Conservation (phyloP, 2,797 vertebrate genomes). For the Propithecus deckenii region DNA sequence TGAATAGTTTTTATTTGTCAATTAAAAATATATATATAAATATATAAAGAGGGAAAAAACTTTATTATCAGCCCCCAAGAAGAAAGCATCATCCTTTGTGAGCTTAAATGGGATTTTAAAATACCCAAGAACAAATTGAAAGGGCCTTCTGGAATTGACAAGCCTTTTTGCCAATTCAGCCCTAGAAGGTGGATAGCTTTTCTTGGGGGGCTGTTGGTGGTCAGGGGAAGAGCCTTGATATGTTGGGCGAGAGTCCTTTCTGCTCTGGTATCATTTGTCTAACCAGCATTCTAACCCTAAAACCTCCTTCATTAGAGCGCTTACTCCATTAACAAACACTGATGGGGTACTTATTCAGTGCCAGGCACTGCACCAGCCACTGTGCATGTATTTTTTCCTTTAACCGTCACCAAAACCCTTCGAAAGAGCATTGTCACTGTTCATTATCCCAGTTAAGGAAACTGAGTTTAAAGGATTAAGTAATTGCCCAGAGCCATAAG, state of each 20-base stretch:
- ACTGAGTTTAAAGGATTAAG: background rate
- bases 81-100: background rate
- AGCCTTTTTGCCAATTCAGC: background rate
- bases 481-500: background rate
- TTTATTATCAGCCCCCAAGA: background rate
- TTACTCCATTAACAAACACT: background rate
- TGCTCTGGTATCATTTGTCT: background rate
- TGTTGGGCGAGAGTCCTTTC: background rate
- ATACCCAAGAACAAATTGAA: background rate
- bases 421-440: background rate
- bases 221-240: background rate
- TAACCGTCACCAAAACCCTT: background rate
- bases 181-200: background rate
- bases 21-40: too few relatives aligned
- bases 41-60: background rate
- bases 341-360: fast-evolving
- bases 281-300: background rate
- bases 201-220: background rate
- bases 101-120: background rate
- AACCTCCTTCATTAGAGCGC: background rate
- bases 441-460: background rate
- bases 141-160: background rate
- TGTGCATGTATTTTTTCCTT: background rate
- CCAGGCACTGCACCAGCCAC: background rate
- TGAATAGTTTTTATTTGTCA: too few relatives aligned